Base-by-base conservation (phyloP, 35 echinoderm and acorn worm genomes). In the Apostichopus japonicus region DNA sequence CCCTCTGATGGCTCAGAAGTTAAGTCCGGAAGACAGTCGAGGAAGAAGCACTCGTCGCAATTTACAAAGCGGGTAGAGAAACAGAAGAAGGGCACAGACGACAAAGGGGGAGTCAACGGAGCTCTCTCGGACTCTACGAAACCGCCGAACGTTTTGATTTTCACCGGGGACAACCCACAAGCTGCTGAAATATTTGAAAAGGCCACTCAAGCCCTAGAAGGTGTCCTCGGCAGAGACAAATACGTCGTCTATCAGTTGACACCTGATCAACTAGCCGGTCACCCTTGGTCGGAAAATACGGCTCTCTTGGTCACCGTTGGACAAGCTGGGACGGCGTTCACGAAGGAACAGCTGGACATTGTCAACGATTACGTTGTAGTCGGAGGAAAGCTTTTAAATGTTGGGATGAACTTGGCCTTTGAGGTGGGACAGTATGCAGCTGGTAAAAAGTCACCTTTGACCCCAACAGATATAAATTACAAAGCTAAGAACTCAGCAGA, bases 211-310 rank as follows among this genome's bases (percentile, higher is more conserved):
- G 84, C 92, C 65, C 83, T 99, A n/a, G 87, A 96, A 77, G 79
- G 92, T 55, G 96, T 94, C 82, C 56, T 99, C 9, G 77, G 93
- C 55, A 84, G 87, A 19, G 93, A 99, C 79, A 89, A 92, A 54
- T 99, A 99, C 73, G 95, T 96, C 24, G 90, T 96, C 55, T 99
- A 99, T 91, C 93, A 93, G 52, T 75, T 99, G 75, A 95, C 90
- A 21, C 88, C 63, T 23, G 24, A 72, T 13, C 93, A 96, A 67
- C 15, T 92, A 14, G 56, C 93, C 77, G 90, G 77, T 1, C 93
- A 96, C 25, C 97, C 97, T n/a, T 99, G 97, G 97, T 72, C 87
- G 5, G 97, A 96, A 19, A 99, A 99, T 91, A 95, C 88, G 24
- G 92, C 89, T 6, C 59, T 99, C 19, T 51, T 99, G 15, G 92